Evolutionary conservation across 2,797 vertebrate genomes (phyloP), one percentile per base, ranked within the genome.

Genomic region (Acrossocheilus fasciatus): DNA sequence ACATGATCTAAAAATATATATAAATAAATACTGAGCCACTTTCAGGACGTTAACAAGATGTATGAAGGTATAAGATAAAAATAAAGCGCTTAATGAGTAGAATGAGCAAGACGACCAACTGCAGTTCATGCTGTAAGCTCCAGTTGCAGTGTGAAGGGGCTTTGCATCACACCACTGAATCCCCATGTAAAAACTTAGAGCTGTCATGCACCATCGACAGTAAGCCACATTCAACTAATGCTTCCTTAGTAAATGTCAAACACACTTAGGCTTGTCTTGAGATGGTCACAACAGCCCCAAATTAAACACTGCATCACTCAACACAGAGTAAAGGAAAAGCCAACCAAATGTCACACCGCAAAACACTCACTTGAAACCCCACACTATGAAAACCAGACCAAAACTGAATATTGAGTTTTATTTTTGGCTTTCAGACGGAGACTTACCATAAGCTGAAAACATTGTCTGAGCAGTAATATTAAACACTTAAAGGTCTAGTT

Each of bases 131-230:
- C 41, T 84, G 81, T 73, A 77, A 59, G 90, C 79, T 81, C 79
- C 47, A 85, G 54, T 62, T 93, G 94, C 91, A 94, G 94, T 95
- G 95, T 95, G 95, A 95, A 94, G 92, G 89, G 92, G 93, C 92
- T 90, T 87, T 85, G 90, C 96, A 97, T 97, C 97, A 97, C 97
- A 98, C 97, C 97, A 97, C 96, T 96, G 92, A 96, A 96, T 95
- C 95, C 92, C 90, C 96, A 96, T 97, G 97, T 97, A 96, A 95
- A 93, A 93, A 90, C 93, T 93, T 95, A 92, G 92, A 94, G 92
- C 90, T 90, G 90, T 95, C 95, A 91, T 92, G 92, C 90, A 89
- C 91, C 92, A 94, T 93, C 94, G 90, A 88, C 93, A 90, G 90
- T 92, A 90, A 86, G 92, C 87, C 89, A 91, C 89, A 79, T 85